Base-by-base conservation (phyloP, 1,140 invertebrate genomes). In the Pomacea maculata region DNA sequence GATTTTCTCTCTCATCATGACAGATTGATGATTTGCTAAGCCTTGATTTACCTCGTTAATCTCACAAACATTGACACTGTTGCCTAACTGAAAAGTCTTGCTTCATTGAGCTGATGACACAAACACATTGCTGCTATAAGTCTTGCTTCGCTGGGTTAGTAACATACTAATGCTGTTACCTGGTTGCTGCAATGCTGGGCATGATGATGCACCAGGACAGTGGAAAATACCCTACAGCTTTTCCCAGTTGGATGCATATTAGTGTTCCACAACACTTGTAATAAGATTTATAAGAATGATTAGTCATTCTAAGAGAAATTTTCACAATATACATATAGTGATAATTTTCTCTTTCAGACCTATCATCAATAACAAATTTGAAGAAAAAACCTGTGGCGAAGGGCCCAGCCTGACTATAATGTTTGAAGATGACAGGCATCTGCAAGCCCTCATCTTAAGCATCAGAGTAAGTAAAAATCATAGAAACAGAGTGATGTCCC, bases 311-410 rank as follows among this genome's bases (percentile, higher is more conserved):
- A 45, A 45, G 34, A 45, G 34, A 45, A 45, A 6, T 45, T 6
- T 2, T 45, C 2, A 45, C 34, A 25, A 25, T 45, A 45, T 45
- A 6, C 6, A 45, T 2, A 6, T 45, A 45, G 34, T 45, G 34
- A 45, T 6, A 2, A 45, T 45, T 45, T 45, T 25, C 6, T 34
- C 54, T 91, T 93, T 88, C 74, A 95, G 95, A 81, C 95, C 95
- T 0, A 93, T 95, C 25, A 94, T 96, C 72, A 95, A 95, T 92
- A 93, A 94, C 29, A 94, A 95, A 88, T 92, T 93, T 87, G 94
- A 95, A 85, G 93, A 95, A 72, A 93, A 94, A 86, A 93, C 94
- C 0, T 94, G 93, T 72, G 94, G 94, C 3, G 91, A 93, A 55
- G 93, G 95, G 1, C 94, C 95, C 0, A 93, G 93, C 75, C 88